Evolutionary conservation across 2,888 invertebrate genomes (phyloP).

Genomic region (Unio pictorum): DNA sequence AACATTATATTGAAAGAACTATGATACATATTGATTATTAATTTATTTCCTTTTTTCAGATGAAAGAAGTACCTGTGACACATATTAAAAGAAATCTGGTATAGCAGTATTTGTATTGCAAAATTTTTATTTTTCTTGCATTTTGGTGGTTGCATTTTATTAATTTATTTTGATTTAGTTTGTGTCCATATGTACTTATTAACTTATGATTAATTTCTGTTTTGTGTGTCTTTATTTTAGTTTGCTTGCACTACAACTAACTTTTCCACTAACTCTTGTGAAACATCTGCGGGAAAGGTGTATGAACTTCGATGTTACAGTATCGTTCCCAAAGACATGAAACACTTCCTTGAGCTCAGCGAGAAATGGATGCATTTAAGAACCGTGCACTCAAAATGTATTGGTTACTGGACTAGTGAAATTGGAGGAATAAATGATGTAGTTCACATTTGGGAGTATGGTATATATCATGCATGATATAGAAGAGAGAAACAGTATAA

Average conservation of each 20-base stretch:
- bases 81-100: too few relatives aligned
- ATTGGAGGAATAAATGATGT: constrained; percentile 66
- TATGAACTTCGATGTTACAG: constrained; percentile 55
- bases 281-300: constrained; percentile 18
- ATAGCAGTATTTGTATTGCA: too few relatives aligned
- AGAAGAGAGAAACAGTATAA: neutral
- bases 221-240: too few relatives aligned
- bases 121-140: too few relatives aligned
- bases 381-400: constrained; percentile 55
- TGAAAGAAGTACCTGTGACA: constrained; percentile 17
- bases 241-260: too few relatives aligned
- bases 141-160: too few relatives aligned
- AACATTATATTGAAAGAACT: too few relatives aligned
- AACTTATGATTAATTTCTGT: too few relatives aligned
- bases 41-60: constrained; percentile 17
- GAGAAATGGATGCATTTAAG: constrained; percentile 59
- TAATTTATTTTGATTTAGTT: too few relatives aligned
- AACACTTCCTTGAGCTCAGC: constrained; percentile 53
- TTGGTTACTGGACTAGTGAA: constrained; percentile 68
- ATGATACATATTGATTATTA: neutral
- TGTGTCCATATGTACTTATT: too few relatives aligned
- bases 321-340: constrained; percentile 40
- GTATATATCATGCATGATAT: constrained; percentile 37
- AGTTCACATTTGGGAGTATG: constrained; percentile 70
- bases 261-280: too few relatives aligned